Evolutionary conservation across 2,113 vertebrate species (phyloP).

Genomic region (Toxotes chatareus): DNA sequence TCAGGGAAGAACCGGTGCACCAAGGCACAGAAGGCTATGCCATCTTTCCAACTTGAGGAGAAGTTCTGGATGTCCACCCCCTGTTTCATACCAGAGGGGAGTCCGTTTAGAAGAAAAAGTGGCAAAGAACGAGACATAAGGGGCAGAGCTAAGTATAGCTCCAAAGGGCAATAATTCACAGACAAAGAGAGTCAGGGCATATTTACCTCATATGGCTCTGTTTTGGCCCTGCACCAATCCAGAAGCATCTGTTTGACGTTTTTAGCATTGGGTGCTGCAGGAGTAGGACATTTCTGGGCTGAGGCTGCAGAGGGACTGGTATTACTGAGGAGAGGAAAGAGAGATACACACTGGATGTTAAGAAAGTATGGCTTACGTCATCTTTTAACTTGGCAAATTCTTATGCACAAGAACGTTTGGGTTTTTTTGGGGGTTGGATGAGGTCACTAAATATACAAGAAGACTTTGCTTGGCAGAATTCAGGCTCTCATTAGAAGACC

Average conservation of each 20-base stretch:
- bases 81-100: constrained; percentile 72
- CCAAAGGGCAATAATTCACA: constrained; percentile 38
- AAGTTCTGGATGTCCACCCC: constrained; percentile 97
- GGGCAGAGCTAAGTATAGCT: constrained; percentile 48
- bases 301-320: constrained; percentile 45
- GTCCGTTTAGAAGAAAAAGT: neutral
- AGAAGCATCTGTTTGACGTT: constrained; percentile 99
- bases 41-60: constrained; percentile 98
- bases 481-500: neutral
- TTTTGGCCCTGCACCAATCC: constrained; percentile 98
- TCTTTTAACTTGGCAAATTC: neutral
- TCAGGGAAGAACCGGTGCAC: constrained; percentile 98
- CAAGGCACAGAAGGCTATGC: constrained; percentile 97
- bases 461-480: neutral
- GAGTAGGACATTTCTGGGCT: constrained; percentile 85
- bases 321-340: constrained; percentile 34
- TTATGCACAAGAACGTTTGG: neutral
- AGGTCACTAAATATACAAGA: neutral
- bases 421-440: neutral
- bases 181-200: constrained; percentile 20
- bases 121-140: neutral
- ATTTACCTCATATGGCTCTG: constrained; percentile 94
- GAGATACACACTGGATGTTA: neutral
- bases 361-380: neutral
- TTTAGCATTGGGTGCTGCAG: constrained; percentile 90